Conservation (phyloP, 2,888 invertebrate genomes). For the Pterobdella sp. region DNA sequence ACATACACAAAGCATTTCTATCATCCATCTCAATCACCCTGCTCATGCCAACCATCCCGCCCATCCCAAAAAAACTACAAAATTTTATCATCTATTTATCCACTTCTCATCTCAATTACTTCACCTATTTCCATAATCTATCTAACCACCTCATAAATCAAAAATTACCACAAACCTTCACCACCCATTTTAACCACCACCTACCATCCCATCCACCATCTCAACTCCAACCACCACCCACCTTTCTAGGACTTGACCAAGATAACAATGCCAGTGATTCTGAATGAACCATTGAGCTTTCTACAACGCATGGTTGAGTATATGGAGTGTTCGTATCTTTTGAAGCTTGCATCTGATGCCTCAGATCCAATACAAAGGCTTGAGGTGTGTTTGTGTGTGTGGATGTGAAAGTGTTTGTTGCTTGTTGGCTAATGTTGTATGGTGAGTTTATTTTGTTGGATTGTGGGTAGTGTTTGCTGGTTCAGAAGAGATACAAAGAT, state of each 20-base stretch:
- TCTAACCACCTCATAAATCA: neutral
- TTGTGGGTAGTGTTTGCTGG: neutral
- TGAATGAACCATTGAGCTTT: constrained; percentile 91
- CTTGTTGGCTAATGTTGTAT: neutral
- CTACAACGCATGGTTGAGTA: constrained; percentile 88
- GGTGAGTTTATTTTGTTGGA: neutral
- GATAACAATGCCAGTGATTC: constrained; percentile 90
- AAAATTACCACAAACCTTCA: neutral
- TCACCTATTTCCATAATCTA: too few species aligned
- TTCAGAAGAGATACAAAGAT: neutral
- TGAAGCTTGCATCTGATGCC: constrained; percentile 69
- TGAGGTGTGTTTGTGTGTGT: constrained; percentile 56
- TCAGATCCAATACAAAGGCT: constrained; percentile 71
- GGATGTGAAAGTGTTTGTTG: neutral
- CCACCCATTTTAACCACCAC: neutral
- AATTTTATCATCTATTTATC: neutral
- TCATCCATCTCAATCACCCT: neutral
- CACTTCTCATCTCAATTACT: neutral
- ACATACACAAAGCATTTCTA: neutral
- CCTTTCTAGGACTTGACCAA: constrained; percentile 46
- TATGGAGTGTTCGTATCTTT: constrained; percentile 75
- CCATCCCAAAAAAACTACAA: neutral
- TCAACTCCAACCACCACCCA: neutral
- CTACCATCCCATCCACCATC: neutral
- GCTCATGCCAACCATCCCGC: neutral